These are phyloP conservation scores for Temnopleurus reevesii DNA, from an alignment of 53 echinoderm and acorn worm genomes.

Conservation along the genomic window DNA sequence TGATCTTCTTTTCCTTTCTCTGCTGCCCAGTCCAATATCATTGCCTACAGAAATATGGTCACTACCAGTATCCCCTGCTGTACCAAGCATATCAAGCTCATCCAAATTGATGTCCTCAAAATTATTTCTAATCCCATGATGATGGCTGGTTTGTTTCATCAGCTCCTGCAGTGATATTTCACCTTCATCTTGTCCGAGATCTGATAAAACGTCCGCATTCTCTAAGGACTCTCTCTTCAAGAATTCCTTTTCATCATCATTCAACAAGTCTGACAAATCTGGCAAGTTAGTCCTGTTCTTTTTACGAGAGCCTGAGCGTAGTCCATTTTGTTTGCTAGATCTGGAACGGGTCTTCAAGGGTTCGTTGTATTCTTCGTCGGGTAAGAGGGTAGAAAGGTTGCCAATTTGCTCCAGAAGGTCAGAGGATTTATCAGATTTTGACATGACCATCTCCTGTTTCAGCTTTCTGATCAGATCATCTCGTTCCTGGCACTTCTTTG, in stretches of 20 bases:
- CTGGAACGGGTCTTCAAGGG: constrained; percentile 42
- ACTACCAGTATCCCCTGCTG: neutral
- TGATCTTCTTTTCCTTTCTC: constrained; percentile 29
- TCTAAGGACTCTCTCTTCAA: constrained; percentile 34
- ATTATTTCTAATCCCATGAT: neutral
- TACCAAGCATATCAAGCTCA: constrained; percentile 8
- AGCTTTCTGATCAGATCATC: constrained; percentile 77
- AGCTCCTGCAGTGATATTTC: constrained; percentile 73
- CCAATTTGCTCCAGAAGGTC: constrained; percentile 75
- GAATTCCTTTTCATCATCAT: constrained; percentile 32
- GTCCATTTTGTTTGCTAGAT: neutral
- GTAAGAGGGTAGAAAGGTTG: constrained; percentile 67
- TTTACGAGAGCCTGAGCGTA: neutral
- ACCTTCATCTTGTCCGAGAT: constrained; percentile 14
- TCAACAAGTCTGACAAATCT: constrained; percentile 26
- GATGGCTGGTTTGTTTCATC: constrained; percentile 54
- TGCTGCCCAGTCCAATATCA: constrained; percentile 24
- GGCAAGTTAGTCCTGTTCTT: neutral
- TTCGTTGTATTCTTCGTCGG: constrained; percentile 67
- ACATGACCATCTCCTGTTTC: constrained; percentile 68
- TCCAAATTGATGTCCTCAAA: constrained; percentile 37
- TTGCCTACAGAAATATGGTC: constrained; percentile 20
- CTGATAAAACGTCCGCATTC: neutral
- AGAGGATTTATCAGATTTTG: constrained; percentile 66
- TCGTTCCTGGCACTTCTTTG: constrained; percentile 87